Base-by-base conservation (phyloP, 2,888 invertebrate genomes). In the Macrosoma leucophasiata region DNA sequence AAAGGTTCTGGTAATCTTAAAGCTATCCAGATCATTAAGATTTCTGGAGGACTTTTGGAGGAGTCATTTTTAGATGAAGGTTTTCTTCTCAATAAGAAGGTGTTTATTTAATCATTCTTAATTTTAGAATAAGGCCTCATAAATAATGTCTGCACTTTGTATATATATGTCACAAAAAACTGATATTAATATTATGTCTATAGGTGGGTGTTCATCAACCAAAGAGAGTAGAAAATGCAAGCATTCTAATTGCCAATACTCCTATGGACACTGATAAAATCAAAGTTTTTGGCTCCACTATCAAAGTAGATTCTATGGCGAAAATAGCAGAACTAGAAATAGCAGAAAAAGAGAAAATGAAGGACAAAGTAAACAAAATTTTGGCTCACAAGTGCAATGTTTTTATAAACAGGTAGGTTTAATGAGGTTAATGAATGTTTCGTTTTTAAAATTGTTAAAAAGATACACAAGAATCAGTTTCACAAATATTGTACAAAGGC, bases 231-330 rank as follows among this genome's bases (percentile, higher is more conserved):
- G 96, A 97, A 63, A 97, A 99, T 62, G 98, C 98, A 1, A 93
- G 91, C 63, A 98, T 99, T 62, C 88, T 99, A 13, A 96, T 99
- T 56, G 98, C 98, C 7, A 99, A 99, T 72, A 99, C 99, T 6
- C 97, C 99, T 0, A 99, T 99, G 99, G 99, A 99, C 82, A 96
- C 98, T 0, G 99, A 99, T 67, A 99, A 99, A 84, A 97, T 99
- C 51, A 98, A 99, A 86, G 91, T 99, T 12, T 99, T 99, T 78
- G 98, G 98, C 24, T 97, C 97, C 22, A 91, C 96, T 46, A 97
- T 95, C 48, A 92, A 94, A 61, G 95, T 95, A 0, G 95, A 95
- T 68, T 95, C 95, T 0, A 91, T 95, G 89, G 91, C 95, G 0
- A 95, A 98, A 76, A 96, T 99, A 44, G 99, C 99, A 3, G 98